Conservation (phyloP, 2,113 vertebrate genomes). For the Erythrocercus mccallii region DNA sequence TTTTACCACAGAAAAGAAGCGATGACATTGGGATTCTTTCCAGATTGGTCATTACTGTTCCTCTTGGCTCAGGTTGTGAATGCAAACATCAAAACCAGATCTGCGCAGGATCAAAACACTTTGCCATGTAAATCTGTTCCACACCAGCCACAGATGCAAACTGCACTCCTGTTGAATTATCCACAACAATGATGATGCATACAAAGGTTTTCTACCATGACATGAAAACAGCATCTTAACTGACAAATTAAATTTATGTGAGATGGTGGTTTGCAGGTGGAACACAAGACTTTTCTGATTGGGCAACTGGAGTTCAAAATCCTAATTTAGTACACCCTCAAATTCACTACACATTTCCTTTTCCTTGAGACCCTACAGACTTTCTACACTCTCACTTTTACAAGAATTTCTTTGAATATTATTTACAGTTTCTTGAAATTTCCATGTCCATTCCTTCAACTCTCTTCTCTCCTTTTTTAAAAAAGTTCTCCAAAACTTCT, state of each 20-base stretch:
- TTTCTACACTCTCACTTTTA: neutral
- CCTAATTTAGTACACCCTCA: neutral
- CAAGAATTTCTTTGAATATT: neutral
- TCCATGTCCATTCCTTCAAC: neutral
- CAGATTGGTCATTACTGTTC: neutral
- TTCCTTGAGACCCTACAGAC: neutral
- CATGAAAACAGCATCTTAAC: neutral
- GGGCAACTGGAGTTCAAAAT: neutral
- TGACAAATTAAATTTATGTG: neutral
- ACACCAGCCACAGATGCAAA: neutral
- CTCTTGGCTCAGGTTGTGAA: neutral
- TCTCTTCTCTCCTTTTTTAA: neutral
- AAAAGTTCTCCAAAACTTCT: neutral
- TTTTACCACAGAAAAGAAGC: neutral
- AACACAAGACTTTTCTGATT: neutral
- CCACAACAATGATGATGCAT: neutral
- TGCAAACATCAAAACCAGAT: neutral
- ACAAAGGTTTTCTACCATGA: neutral
- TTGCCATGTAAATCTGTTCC: neutral
- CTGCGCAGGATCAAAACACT: neutral
- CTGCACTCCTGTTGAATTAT: neutral
- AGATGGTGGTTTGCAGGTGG: neutral
- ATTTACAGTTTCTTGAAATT: neutral
- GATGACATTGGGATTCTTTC: neutral
- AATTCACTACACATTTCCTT: neutral